Evolutionary conservation across 1,140 invertebrate genomes (phyloP).

Genomic region (Pomacea maculata): DNA sequence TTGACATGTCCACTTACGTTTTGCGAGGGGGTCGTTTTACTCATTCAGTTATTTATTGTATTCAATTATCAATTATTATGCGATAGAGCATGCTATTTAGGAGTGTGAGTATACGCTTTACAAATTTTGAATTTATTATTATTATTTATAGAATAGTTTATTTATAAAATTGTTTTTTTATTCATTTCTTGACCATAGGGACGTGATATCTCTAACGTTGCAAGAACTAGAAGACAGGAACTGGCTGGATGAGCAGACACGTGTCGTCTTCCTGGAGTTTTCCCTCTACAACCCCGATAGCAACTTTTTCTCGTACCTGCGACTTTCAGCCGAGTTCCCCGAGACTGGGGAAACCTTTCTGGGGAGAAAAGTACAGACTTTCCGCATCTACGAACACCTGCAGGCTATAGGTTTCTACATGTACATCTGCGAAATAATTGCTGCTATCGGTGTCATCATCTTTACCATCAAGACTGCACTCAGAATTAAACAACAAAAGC

Average conservation of each 20-base stretch:
- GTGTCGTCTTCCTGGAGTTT: constrained; percentile 69
- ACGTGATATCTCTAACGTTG: constrained; percentile 44
- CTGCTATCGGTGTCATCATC: constrained; percentile 42
- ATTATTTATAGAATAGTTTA: too few relatives aligned
- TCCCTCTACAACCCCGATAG: constrained; percentile 67
- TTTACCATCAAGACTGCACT: constrained; percentile 35
- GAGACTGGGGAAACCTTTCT: constrained; percentile 63
- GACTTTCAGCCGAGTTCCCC: constrained; percentile 63
- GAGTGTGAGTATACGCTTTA: too few relatives aligned
- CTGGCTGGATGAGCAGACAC: constrained; percentile 69
- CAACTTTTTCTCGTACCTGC: constrained; percentile 49
- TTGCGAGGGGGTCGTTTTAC: too few relatives aligned
- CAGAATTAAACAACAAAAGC: constrained; percentile 38
- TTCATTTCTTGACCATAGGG: neutral
- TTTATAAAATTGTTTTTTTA: neutral
- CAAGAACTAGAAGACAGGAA: constrained; percentile 52
- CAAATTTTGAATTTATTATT: too few relatives aligned
- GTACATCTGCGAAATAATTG: constrained; percentile 51
- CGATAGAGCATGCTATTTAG: too few relatives aligned
- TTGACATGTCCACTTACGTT: too few relatives aligned
- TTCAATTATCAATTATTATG: too few relatives aligned
- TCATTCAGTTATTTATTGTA: too few relatives aligned
- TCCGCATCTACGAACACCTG: constrained; percentile 54
- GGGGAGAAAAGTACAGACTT: constrained; percentile 50
- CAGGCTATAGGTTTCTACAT: constrained; percentile 47